These are phyloP conservation scores for Paracentrotus lividus DNA, from an alignment of 53 echinoderm and acorn worm genomes.

Conservation along the genomic window DNA sequence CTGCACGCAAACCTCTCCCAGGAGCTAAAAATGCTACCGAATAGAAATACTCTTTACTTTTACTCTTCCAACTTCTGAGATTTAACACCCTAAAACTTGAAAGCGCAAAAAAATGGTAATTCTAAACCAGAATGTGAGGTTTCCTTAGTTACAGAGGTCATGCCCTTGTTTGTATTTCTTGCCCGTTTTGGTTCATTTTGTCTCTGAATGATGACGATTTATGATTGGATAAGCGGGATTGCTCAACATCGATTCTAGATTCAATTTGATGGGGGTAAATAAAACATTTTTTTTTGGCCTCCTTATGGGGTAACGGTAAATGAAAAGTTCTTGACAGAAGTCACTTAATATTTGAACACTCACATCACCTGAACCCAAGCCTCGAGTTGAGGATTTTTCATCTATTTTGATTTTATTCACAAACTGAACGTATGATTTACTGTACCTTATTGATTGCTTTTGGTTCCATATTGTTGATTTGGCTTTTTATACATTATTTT, in stretches of 20 bases:
- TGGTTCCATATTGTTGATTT: neutral
- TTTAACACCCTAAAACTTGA: slow-evolving; percentile 40
- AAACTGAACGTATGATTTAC: neutral
- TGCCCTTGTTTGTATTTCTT: slow-evolving; percentile 41
- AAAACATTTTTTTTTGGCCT: neutral
- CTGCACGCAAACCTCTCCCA: slow-evolving; percentile 45
- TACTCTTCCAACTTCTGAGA: slow-evolving; percentile 14
- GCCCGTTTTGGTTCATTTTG: slow-evolving; percentile 39
- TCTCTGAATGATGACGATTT: neutral
- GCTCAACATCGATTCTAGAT: slow-evolving; percentile 42
- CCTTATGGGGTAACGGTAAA: slow-evolving; percentile 4
- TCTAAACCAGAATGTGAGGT: slow-evolving; percentile 53
- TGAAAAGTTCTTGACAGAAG: slow-evolving; percentile 35
- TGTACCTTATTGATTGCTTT: neutral
- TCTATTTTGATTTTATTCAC: neutral
- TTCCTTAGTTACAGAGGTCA: slow-evolving; percentile 53
- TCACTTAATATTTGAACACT: neutral
- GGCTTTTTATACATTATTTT: neutral
- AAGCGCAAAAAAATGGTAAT: too few species aligned
- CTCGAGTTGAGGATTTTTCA: neutral
- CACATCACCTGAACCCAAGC: slow-evolving; percentile 10
- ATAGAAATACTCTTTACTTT: slow-evolving; percentile 30
- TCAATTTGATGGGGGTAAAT: slow-evolving; percentile 44
- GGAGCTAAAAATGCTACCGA: slow-evolving; percentile 12
- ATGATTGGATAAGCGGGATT: slow-evolving; percentile 35